A percentile compares a stretch with the other conserved stretches of the same genome.
phyloP scores from a whole-genome alignment of 2,888 invertebrate species.

The Autographa gamma region DNA sequence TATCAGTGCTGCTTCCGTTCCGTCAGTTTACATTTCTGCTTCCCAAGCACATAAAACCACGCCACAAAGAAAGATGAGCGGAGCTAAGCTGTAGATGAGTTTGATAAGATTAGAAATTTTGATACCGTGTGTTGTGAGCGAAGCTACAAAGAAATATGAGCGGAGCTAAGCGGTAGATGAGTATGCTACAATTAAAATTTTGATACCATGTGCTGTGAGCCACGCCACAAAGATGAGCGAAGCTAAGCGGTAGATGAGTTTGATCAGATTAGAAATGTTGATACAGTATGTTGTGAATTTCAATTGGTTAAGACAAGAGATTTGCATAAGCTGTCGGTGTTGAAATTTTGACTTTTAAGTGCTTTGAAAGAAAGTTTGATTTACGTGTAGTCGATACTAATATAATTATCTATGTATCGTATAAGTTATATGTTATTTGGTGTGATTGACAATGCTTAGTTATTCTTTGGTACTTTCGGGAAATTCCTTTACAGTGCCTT shows the following conservation, averaged over 20 bases:
- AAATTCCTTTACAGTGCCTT: neutral
- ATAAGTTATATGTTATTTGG: no score
- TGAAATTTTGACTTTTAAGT: neutral
- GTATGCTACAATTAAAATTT: no score
- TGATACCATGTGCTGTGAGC: no score
- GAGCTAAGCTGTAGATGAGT: neutral
- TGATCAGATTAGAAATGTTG: neutral
- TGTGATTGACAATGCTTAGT: no score
- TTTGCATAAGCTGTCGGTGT: neutral
- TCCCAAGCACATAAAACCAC: slow-evolving; percentile 15
- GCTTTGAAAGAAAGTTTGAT: no score
- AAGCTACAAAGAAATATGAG: no score
- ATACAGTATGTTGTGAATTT: neutral
- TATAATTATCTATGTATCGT: no score
- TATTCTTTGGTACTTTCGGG: neutral
- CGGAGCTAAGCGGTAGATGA: no score
- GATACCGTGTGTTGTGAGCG: neutral
- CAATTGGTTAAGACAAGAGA: neutral
- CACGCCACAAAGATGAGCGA: slow-evolving; percentile 12
- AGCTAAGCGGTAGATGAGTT: neutral
- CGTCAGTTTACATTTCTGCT: slow-evolving; percentile 52
- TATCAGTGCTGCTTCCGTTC: slow-evolving; percentile 66
- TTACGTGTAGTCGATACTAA: no score
- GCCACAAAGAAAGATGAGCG: slow-evolving; percentile 16
- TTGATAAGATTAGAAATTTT: neutral